Conservation (phyloP, 2,113 vertebrate genomes). For the Balaenoptera acutorostrata region DNA sequence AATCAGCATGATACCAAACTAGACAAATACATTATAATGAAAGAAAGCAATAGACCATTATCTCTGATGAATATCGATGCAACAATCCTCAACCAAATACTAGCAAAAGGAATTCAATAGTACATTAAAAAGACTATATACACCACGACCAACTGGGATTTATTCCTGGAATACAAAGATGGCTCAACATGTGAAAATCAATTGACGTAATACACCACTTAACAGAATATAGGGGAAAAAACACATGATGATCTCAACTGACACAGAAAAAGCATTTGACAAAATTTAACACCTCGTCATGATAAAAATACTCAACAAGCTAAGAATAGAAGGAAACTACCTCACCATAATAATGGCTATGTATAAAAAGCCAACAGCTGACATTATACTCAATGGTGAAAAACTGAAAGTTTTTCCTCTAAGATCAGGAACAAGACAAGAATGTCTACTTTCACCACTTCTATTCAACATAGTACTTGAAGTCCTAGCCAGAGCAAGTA, state of each 20-base stretch:
- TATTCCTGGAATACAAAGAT: neutral
- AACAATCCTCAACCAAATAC: neutral
- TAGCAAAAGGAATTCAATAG: neutral
- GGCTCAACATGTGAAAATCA: neutral
- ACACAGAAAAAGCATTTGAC: neutral
- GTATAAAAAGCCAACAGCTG: neutral
- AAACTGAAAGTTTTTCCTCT: neutral
- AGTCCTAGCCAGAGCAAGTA: neutral
- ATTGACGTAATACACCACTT: neutral
- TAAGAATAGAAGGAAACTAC: neutral
- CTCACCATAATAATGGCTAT: neutral
- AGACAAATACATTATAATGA: neutral
- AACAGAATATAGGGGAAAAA: neutral
- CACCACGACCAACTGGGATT: neutral
- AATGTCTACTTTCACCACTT: neutral
- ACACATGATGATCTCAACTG: neutral
- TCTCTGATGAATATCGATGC: neutral
- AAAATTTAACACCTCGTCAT: neutral
- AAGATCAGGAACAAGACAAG: neutral
- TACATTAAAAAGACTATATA: neutral
- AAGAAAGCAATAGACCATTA: neutral
- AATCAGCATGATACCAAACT: neutral
- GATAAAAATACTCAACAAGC: neutral
- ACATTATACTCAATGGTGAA: neutral
- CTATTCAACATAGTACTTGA: neutral